These are phyloP conservation scores for Polypterus senegalus DNA, from an alignment of 2,113 vertebrate genomes.

Conservation along the genomic window DNA sequence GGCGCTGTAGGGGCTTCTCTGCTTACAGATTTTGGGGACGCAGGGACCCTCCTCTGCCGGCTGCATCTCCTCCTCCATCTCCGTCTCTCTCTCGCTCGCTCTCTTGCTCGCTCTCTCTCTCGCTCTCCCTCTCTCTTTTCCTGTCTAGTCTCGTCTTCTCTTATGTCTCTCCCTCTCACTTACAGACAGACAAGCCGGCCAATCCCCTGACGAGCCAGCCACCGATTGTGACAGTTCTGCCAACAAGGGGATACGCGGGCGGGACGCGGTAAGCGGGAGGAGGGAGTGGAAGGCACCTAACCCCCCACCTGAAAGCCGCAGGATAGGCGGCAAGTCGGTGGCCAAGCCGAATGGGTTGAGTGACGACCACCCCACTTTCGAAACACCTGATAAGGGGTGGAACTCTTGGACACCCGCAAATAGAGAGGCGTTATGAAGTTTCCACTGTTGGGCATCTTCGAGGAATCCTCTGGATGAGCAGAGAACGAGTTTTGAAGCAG, in stretches of 20 bases:
- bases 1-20: constrained; percentile 70
- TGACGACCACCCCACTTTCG: too few species aligned
- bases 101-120: constrained; percentile 27
- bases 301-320: too few species aligned
- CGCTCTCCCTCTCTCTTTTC: constrained; percentile 28
- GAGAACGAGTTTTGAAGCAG: too few species aligned
- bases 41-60: constrained; percentile 74
- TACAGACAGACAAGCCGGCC: constrained; percentile 77
- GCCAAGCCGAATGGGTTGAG: too few species aligned
- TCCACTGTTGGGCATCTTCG: too few species aligned
- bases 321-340: too few species aligned
- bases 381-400: too few species aligned
- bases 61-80: constrained; percentile 76
- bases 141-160: constrained; percentile 18
- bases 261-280: constrained; percentile 21
- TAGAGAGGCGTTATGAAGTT: too few species aligned
- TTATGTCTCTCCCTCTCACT: constrained; percentile 29
- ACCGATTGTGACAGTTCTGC: constrained; percentile 28
- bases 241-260: constrained; percentile 33
- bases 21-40: constrained; percentile 71
- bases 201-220: constrained; percentile 59
- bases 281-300: too few species aligned
- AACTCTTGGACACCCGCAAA: too few species aligned
- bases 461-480: too few species aligned
- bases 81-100: constrained; percentile 28